Evolutionary conservation across 1,140 invertebrate species (phyloP).

Genomic region (Ceratosolen fusciceps): DNA sequence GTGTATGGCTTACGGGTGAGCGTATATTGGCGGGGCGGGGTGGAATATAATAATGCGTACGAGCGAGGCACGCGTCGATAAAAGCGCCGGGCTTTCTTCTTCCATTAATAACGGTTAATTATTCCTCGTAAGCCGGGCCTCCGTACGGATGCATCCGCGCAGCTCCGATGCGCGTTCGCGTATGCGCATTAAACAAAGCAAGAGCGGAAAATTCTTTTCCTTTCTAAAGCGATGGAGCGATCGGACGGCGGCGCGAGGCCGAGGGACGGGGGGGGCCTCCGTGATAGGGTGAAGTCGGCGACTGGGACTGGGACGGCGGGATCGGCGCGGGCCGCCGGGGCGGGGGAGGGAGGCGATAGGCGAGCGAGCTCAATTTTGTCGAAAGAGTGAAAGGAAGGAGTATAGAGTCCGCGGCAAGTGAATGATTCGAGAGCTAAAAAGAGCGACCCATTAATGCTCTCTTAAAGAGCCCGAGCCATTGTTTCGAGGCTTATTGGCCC

Average conservation of each 20-base stretch:
- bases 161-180: background rate
- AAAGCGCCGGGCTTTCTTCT: background rate
- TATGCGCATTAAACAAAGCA: background rate
- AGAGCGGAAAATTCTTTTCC: background rate
- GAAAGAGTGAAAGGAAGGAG: slow-evolving; percentile 15
- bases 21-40: too few species aligned
- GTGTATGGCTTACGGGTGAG: too few species aligned
- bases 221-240: background rate
- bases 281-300: too few species aligned
- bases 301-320: too few species aligned
- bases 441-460: background rate
- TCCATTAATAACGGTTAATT: background rate
- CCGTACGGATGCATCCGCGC: background rate
- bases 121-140: too few species aligned
- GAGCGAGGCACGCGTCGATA: too few species aligned
- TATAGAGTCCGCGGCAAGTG: background rate
- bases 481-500: slow-evolving; percentile 5
- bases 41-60: too few species aligned
- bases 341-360: too few species aligned
- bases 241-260: too few species aligned
- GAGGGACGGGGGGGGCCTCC: too few species aligned
- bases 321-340: too few species aligned
- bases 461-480: slow-evolving; percentile 12
- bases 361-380: background rate
- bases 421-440: slow-evolving; percentile 3